Percentiles rank a stretch among this genome's conserved stretches.
phyloP scores from a whole-genome alignment of 64 coral and sea anemone genomes.

The Montipora foliosa region DNA sequence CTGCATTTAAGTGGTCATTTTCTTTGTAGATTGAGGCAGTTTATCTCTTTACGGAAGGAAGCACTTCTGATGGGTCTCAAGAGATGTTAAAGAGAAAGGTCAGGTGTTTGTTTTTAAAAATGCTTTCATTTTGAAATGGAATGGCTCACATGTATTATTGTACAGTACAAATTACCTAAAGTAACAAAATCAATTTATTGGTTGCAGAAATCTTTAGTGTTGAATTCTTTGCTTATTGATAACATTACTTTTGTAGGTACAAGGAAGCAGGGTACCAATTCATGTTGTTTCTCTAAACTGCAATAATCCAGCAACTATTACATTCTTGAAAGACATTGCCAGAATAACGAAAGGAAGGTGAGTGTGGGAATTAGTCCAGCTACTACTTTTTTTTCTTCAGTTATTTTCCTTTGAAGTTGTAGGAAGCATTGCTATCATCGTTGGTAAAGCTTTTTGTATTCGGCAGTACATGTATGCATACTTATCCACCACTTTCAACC shows the following conservation, averaged over 20 bases:
- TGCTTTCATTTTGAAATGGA: neutral
- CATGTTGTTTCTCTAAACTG: conserved; percentile 90
- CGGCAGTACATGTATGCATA: too few species aligned
- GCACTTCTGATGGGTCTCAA: conserved; percentile 79
- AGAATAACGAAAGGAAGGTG: conserved; percentile 76
- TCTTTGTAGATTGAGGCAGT: conserved; percentile 82
- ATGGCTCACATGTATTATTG: neutral
- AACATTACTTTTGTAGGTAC: conserved; percentile 37
- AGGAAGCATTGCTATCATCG: too few species aligned
- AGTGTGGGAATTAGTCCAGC: neutral
- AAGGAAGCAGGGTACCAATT: conserved; percentile 81
- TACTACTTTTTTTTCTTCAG: too few species aligned
- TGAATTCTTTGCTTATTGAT: neutral
- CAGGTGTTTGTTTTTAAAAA: neutral
- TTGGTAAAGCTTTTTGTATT: too few species aligned
- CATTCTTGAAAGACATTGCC: conserved; percentile 73
- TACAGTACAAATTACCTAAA: too few species aligned
- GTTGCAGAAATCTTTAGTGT: neutral
- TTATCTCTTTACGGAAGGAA: conserved; percentile 91
- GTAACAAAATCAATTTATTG: too few species aligned
- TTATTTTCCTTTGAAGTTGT: too few species aligned
- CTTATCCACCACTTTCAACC: too few species aligned
- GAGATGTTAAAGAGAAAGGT: conserved; percentile 97
- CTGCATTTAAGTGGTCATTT: too few species aligned
- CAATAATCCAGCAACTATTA: conserved; percentile 83